Base-by-base conservation (phyloP, 2,113 vertebrate genomes). In the Chlorocebus sabaeus region DNA sequence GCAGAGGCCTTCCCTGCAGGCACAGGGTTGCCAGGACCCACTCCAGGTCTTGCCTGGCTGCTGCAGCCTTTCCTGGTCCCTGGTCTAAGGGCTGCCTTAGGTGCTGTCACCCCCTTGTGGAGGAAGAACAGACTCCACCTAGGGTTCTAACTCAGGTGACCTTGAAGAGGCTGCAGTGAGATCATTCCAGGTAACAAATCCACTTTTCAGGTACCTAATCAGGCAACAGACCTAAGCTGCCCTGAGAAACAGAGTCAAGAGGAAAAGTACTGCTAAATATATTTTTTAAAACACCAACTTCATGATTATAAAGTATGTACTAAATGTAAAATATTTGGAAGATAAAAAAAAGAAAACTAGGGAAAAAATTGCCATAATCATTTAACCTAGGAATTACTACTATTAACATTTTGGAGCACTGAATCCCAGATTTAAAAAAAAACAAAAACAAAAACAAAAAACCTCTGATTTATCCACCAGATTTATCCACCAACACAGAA, bases 361-460 rank as follows among this genome's bases (percentile, higher is more conserved):
- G 59, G 22, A 43, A n/a, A 2, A 16, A 5, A 8, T 1, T 0
- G 12, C 11, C 76, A 12, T 2, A 4, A 38, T 8, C 8, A 8
- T 10, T 1, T 18, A 6, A 11, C 18, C 30, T 1, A 7, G 4
- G 27, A 27, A 18, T 2, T 0, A 14, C 0, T 0, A 8, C 45
- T 4, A 17, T 0, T 2, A 1, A 2, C 5, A 0, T 4, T 8
- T 1, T 6, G 50, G 8, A 6, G 0, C 12, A 5, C 17, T 25
- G 25, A 14, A 2, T 4, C 32, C 22, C 4, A 27, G 27, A 72
- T 55, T 87, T 10, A 45, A 45, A 45, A 45, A 45, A 52, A 52
- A 52, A 52, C 16, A 17, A 18, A 55, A 20, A 55, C 52, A 55
- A 20, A 55, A 20, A 55, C 52, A 55, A 30, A n/a, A 38, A 75